Percentiles rank a stretch among this genome's conserved stretches.
These are phyloP conservation scores for Toxotes chatareus DNA, from an alignment of 2,113 vertebrate genomes.

Conservation along the genomic window DNA sequence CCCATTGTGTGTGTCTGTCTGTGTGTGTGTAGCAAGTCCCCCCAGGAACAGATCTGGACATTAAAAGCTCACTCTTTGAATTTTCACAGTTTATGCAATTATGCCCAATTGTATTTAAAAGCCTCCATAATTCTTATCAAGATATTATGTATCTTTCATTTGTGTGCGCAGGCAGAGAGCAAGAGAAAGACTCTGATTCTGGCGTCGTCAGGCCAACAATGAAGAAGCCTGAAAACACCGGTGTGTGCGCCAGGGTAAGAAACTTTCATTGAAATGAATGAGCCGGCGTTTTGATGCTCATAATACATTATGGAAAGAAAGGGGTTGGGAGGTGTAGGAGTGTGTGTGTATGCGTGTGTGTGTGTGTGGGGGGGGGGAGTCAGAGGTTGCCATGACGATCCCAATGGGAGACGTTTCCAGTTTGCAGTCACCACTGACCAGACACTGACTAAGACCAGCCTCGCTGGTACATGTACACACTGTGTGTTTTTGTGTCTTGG, in stretches of 20 bases:
- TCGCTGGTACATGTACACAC: background rate
- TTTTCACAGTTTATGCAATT: background rate
- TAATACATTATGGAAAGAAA: constrained; percentile 4
- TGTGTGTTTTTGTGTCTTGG: background rate
- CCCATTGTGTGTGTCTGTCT: background rate
- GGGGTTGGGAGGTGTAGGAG: background rate
- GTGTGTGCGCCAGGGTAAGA: background rate
- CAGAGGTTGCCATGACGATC: constrained; percentile 45
- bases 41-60: background rate
- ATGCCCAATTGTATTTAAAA: constrained; percentile 1
- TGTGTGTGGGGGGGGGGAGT: background rate
- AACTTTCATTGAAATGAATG: constrained; percentile 11
- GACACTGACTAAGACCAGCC: constrained; percentile 22
- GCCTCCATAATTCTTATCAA: background rate
- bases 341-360: no score
- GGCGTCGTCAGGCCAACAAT: background rate
- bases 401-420: constrained; percentile 31
- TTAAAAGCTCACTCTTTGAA: background rate
- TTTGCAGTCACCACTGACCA: constrained; percentile 6
- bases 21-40: background rate
- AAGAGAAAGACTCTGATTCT: background rate
- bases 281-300: background rate
- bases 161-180: background rate
- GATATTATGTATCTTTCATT: background rate
- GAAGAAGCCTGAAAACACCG: background rate